Evolutionary conservation across 2,888 invertebrate species (phyloP), one percentile per base, ranked within the genome.

Genomic region (Argynnis bischoffii): DNA sequence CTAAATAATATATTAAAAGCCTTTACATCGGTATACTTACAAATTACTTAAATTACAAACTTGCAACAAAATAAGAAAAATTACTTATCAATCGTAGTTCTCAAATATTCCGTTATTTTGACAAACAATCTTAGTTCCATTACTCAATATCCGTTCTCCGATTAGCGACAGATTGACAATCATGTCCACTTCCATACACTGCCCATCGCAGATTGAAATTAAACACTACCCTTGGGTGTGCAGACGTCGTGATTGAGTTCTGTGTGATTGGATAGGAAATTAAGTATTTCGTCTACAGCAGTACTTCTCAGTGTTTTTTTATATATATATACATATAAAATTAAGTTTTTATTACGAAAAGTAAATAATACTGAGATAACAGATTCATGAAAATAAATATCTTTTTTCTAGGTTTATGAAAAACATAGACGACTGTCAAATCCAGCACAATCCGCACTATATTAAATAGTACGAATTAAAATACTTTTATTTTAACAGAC

Each of bases 121-220:
- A 61, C 21, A 13, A 18, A 71, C 48, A 69, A 75, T 77, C 74
- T 77, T 74, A 66, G 71, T 66, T 74, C 72, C 77, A 81, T 86
- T 79, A 83, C 73, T 69, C 72, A 66, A 85, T 84, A 81, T 87
- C 88, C 87, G 86, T 63, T 74, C 64, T 70, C 77, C 74, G 81
- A 84, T 78, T 80, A 79, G 75, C 74, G 72, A 68, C 72, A 78
- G 82, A 87, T 87, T 85, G 87, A 76, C 88, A 87, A 87, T 87
- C 81, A 85, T 70, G 75, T 81, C 77, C 76, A 87, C 87, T 87
- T 88, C 86, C 86, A 75, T 50, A 63, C 59, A 50, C 68, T 75
- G 73, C 47, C 73, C 72, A 66, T 69, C 69, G 66, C 63, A 53
- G 70, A 64, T 66, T 61, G 64, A 46, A 66, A 69, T 67, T 64